Evolutionary conservation across 2,113 vertebrate species (phyloP).

Genomic region (Campylomormyrus tamandua): DNA sequence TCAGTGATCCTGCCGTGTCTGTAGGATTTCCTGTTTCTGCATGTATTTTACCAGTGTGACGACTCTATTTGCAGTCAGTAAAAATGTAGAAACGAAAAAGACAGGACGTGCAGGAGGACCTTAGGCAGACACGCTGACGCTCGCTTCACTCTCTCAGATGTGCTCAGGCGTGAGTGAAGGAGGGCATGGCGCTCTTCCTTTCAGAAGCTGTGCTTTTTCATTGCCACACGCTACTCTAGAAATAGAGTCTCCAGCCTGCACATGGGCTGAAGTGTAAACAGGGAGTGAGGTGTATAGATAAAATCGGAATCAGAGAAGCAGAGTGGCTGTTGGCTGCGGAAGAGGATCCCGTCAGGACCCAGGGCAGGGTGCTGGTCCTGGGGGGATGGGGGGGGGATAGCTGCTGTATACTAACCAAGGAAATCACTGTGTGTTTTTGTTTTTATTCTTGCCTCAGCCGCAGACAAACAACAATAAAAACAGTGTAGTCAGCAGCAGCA

Average conservation of each 20-base stretch:
- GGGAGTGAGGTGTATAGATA: neutral
- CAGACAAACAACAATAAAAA: slow-evolving; percentile 98
- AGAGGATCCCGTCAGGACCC: neutral
- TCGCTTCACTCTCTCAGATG: neutral
- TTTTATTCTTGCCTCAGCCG: slow-evolving; percentile 69
- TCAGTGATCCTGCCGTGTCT: slow-evolving; percentile 7
- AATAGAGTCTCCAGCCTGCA: neutral
- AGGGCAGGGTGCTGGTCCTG: neutral
- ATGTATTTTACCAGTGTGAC: slow-evolving; percentile 11
- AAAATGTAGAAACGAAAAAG: neutral
- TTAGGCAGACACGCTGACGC: neutral
- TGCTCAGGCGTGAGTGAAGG: neutral
- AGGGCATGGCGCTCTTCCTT: too few relatives aligned
- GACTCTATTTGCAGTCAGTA: neutral
- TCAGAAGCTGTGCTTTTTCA: neutral
- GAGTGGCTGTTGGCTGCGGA: neutral
- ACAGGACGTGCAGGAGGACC: neutral
- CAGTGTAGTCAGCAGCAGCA: slow-evolving; percentile 87
- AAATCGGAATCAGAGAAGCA: neutral
- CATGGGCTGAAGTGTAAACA: neutral
- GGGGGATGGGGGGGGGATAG: neutral
- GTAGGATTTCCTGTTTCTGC: slow-evolving; percentile 28
- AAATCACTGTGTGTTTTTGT: slow-evolving; percentile 55
- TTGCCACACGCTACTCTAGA: neutral
- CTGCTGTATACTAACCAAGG: slow-evolving; percentile 25